These are phyloP conservation scores for Pristionchus mayeri DNA, from an alignment of 2,888 invertebrate species.

Conservation along the genomic window DNA sequence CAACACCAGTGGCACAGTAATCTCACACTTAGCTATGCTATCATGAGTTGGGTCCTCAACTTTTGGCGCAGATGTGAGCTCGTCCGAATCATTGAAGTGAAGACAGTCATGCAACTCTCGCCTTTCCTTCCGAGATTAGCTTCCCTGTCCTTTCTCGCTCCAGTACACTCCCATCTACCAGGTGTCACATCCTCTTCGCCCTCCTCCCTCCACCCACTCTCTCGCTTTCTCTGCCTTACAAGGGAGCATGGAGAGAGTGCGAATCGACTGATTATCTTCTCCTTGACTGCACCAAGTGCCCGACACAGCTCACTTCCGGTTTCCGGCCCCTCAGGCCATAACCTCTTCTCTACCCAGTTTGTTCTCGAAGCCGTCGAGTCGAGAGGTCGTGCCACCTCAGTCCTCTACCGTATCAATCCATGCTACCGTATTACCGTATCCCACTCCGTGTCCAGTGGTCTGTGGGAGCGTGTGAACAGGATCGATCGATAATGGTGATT, in stretches of 20 bases:
- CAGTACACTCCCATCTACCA: background rate
- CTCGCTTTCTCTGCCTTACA: background rate
- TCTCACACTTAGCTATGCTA: too few species aligned
- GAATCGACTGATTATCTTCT: conserved; percentile 2
- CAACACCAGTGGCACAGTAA: too few species aligned
- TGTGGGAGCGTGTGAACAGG: conserved; percentile 30
- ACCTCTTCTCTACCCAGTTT: too few species aligned
- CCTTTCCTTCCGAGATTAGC: too few species aligned
- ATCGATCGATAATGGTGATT: conserved; percentile 1
- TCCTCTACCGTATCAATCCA: background rate
- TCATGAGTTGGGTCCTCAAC: too few species aligned
- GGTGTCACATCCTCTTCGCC: too few species aligned
- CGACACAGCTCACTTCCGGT: conserved; percentile 21
- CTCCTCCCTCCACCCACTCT: background rate
- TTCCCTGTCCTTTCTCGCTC: background rate
- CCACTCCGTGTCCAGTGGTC: background rate
- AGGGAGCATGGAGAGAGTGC: background rate
- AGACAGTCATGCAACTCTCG: too few species aligned
- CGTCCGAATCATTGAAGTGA: too few species aligned
- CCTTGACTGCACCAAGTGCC: background rate
- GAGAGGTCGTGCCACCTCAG: background rate
- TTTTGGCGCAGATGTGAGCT: too few species aligned
- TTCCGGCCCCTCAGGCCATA: background rate
- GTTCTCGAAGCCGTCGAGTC: background rate
- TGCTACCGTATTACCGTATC: background rate